A percentile compares a stretch with the other conserved stretches of the same genome.
These are phyloP conservation scores for human DNA, from an alignment of 2,113 vertebrate species.

Conservation along the genomic window GRCh38 chr5:113866001-113866500, in stretches of 20 bases:
- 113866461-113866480: neutral
- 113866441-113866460: neutral
- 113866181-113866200: neutral
- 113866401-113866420: neutral
- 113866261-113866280: rapidly evolving
- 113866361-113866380: no score
- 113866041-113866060: neutral
- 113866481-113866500: neutral
- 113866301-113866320: neutral
- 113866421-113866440: neutral
- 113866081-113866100: neutral
- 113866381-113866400: neutral
- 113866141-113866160: neutral
- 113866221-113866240: neutral
- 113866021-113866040: neutral
- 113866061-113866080: neutral
- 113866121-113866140: no score
- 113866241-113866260: neutral
- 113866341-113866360: neutral
- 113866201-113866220: neutral
- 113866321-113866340: neutral
- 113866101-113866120: neutral
- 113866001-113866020: neutral
- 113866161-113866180: neutral
- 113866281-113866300: neutral